Evolutionary conservation across 2,797 vertebrate genomes (phyloP).

Genomic region (Tenualosa thibaudeaui): DNA sequence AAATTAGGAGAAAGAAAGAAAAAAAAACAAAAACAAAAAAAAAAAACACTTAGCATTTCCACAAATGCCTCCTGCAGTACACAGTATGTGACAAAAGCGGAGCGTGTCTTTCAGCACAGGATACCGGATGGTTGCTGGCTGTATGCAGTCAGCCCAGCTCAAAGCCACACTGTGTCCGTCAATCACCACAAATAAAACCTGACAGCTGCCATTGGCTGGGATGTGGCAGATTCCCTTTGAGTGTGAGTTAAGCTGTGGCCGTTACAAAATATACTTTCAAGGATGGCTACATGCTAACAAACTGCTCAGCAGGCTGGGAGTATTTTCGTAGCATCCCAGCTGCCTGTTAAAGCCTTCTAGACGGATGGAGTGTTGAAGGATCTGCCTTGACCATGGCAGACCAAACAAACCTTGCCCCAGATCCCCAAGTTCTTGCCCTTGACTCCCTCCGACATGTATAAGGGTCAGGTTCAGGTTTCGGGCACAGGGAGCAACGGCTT

Average conservation of each 20-base stretch:
- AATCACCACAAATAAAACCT: constrained; percentile 45
- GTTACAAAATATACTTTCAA: constrained; percentile 50
- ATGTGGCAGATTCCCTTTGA: constrained; percentile 39
- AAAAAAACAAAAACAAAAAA: not conserved
- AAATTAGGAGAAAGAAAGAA: not conserved
- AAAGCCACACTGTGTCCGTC: constrained; percentile 36
- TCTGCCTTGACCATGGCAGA: not conserved
- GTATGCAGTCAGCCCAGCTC: constrained; percentile 27
- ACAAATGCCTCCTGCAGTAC: not conserved
- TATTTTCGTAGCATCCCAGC: constrained; percentile 41
- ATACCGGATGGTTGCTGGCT: constrained; percentile 2
- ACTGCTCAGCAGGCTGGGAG: constrained; percentile 26
- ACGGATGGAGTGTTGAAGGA: constrained; percentile 27
- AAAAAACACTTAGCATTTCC: not conserved
- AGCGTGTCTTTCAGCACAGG: constrained; percentile 24
- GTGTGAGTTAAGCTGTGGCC: constrained; percentile 22
- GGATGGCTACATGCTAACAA: constrained; percentile 37
- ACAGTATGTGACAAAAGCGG: not conserved
- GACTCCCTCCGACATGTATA: not conserved
- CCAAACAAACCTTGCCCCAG: not conserved
- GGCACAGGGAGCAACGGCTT: not conserved
- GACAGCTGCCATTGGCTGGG: constrained; percentile 52
- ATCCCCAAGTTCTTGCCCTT: not conserved
- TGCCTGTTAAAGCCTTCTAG: constrained; percentile 36
- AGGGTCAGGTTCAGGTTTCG: constrained; percentile 25